Conservation (phyloP, 2,888 invertebrate species). For the Parnassius glacialis region DNA sequence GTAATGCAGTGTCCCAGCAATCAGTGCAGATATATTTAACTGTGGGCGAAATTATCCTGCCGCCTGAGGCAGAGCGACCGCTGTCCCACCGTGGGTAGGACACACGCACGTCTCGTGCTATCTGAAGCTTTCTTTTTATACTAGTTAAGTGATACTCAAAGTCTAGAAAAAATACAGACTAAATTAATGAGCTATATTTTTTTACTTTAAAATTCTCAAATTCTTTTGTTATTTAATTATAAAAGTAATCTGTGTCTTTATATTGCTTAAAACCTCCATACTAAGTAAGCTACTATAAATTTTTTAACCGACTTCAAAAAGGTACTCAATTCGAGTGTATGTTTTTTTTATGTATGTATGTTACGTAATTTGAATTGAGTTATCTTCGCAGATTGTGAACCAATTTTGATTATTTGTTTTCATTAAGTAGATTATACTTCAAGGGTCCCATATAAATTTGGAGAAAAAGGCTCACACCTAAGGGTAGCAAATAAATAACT, state of each 20-base stretch:
- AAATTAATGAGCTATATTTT: neutral
- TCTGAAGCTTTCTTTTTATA: constrained; percentile 5
- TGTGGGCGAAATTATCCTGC: constrained; percentile 59
- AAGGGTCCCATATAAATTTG: no score
- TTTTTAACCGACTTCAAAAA: no score
- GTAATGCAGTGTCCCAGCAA: constrained; percentile 59
- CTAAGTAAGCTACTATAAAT: no score
- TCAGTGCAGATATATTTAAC: constrained; percentile 72
- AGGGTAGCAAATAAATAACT: no score
- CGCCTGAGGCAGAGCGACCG: constrained; percentile 43
- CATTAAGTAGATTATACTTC: no score
- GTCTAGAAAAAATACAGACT: neutral
- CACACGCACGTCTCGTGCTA: constrained; percentile 25
- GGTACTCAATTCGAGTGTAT: no score
- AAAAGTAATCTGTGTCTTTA: neutral
- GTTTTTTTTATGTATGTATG: no score
- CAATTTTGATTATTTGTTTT: no score
- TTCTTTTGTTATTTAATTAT: neutral
- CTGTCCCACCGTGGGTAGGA: constrained; percentile 37
- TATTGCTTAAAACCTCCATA: no score
- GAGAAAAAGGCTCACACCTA: no score
- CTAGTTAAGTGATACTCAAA: constrained; percentile 40
- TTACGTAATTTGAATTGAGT: no score
- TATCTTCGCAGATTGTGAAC: no score
- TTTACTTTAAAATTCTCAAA: neutral